A percentile compares a stretch with the other conserved stretches of the same genome.
phyloP scores from a whole-genome alignment of 2,113 vertebrate genomes.

The Gymnogyps californianus region DNA sequence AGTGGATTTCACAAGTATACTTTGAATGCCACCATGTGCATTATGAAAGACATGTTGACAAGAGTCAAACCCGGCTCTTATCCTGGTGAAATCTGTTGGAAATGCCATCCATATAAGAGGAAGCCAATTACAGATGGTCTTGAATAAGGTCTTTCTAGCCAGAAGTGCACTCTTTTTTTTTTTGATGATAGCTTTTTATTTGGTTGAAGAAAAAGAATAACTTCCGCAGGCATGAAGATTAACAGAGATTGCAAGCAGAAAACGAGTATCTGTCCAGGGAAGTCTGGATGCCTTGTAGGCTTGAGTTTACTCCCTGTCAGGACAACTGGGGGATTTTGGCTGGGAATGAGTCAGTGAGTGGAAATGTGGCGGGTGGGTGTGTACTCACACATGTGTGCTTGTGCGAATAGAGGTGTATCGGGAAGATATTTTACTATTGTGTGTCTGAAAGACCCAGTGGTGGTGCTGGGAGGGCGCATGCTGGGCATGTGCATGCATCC shows the following conservation, averaged over 20 bases:
- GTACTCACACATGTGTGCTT: neutral
- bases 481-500: neutral
- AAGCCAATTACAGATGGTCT: neutral
- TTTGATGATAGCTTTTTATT: neutral
- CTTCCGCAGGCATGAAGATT: neutral
- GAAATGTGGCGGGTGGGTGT: neutral
- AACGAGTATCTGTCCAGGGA: neutral
- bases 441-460: neutral
- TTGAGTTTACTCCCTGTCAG: neutral
- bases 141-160: neutral
- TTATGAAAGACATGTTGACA: neutral
- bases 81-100: neutral
- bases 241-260: neutral
- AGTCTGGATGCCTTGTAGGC: neutral
- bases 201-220: neutral
- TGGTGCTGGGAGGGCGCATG: neutral
- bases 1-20: neutral
- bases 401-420: neutral
- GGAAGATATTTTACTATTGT: neutral
- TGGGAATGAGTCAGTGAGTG: neutral
- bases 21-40: neutral
- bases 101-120: neutral
- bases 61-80: neutral
- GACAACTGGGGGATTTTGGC: neutral
- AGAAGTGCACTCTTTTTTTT: neutral